phyloP scores from a whole-genome alignment of 2,888 invertebrate species.

The Osmoderma eremita region DNA sequence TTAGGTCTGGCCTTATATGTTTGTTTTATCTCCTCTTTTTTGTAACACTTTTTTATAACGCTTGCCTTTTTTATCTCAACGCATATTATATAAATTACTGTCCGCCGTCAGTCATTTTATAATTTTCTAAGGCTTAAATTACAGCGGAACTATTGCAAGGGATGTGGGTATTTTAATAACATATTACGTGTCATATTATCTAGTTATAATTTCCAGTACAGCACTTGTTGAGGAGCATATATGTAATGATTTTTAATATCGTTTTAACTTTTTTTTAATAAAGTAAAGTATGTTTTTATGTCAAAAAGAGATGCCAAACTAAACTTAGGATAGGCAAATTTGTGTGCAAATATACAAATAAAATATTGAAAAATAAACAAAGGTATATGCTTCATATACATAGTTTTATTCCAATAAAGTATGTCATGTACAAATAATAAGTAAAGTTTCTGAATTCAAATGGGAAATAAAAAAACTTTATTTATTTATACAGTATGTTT shows the following conservation, averaged over 20 bases:
- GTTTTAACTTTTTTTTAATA: constrained; percentile 37
- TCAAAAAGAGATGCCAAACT: constrained; percentile 42
- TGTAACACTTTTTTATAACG: not conserved
- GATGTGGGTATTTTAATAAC: constrained; percentile 39
- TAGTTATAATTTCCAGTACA: constrained; percentile 33
- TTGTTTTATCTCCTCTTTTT: constrained; percentile 11
- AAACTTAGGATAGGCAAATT: constrained; percentile 39
- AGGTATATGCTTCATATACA: constrained; percentile 19
- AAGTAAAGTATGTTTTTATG: constrained; percentile 32
- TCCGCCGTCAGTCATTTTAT: not conserved
- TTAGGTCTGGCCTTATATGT: constrained; percentile 24
- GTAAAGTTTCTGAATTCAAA: too few species aligned
- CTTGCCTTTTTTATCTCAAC: not conserved
- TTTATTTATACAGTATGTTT: too few species aligned
- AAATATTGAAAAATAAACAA: constrained; percentile 35
- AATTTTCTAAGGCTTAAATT: constrained; percentile 21
- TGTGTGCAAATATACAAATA: constrained; percentile 42
- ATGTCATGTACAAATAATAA: too few species aligned
- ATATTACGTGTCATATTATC: constrained; percentile 37
- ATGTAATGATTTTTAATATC: constrained; percentile 39
- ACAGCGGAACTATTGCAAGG: constrained; percentile 18
- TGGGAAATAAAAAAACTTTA: too few species aligned
- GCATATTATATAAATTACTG: constrained; percentile 14
- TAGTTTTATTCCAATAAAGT: constrained; percentile 23
- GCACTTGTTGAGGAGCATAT: constrained; percentile 44